These are phyloP conservation scores for Hartigia nigra DNA, from an alignment of 2,888 invertebrate species.

Conservation along the genomic window DNA sequence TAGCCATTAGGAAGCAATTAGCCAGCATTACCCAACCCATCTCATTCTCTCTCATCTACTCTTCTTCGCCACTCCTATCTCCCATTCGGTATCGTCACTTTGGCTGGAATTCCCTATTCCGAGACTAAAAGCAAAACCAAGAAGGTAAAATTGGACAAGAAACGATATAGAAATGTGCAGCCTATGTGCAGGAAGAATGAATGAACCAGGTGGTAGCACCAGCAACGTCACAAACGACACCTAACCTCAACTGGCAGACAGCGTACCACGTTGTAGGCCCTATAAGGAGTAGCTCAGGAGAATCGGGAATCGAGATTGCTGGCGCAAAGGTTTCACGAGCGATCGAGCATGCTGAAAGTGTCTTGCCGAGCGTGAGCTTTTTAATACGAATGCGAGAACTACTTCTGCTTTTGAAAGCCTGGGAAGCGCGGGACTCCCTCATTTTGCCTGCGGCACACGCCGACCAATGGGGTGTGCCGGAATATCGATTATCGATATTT, in stretches of 20 bases:
- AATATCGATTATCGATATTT: slow-evolving; percentile 59
- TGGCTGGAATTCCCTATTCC: background rate
- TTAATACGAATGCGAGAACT: slow-evolving; percentile 52
- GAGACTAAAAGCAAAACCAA: background rate
- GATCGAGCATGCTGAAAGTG: background rate
- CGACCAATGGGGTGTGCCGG: slow-evolving; percentile 46
- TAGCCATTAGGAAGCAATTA: slow-evolving; percentile 21
- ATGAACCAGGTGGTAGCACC: background rate
- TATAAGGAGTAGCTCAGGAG: background rate
- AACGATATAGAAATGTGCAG: too few relatives aligned
- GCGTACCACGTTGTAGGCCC: too few relatives aligned
- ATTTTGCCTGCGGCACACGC: slow-evolving; percentile 37
- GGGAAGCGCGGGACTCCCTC: slow-evolving; percentile 29
- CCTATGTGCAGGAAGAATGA: background rate
- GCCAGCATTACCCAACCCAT: slow-evolving; percentile 7
- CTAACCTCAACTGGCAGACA: background rate
- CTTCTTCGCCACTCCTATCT: background rate
- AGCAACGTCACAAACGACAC: too few relatives aligned
- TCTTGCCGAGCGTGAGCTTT: slow-evolving; percentile 30
- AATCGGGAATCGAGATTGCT: background rate
- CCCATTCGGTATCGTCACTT: background rate
- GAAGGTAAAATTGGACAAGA: background rate
- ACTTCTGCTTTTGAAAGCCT: slow-evolving; percentile 52
- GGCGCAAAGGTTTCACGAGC: background rate
- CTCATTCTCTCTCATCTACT: background rate